Evolutionary conservation across 2,113 vertebrate genomes (phyloP).

Genomic region (Cebus imitator): DNA sequence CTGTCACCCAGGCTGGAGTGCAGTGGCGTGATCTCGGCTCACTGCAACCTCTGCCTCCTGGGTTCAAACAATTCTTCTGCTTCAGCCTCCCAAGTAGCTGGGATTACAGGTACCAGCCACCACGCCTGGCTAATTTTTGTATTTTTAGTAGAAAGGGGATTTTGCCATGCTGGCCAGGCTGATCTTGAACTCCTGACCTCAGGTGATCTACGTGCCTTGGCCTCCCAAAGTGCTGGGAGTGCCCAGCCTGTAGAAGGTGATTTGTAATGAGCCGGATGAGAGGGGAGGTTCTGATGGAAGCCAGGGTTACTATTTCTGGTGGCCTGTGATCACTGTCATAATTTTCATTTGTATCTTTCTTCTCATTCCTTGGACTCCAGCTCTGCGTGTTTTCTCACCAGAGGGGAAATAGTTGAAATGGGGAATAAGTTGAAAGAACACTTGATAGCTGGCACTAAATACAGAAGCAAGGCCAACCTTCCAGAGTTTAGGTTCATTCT

Average conservation of each 20-base stretch:
- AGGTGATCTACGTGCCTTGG: too few species aligned
- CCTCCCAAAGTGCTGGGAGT: too few species aligned
- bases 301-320: background rate
- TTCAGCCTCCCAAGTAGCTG: too few species aligned
- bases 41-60: too few species aligned
- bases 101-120: too few species aligned
- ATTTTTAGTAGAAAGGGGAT: too few species aligned
- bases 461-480: background rate
- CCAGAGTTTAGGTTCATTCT: background rate
- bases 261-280: background rate
- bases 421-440: background rate
- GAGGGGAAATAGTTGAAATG: background rate
- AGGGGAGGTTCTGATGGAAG: background rate
- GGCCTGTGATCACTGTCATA: background rate
- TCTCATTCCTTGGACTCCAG: background rate
- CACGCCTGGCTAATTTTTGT: too few species aligned
- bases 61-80: too few species aligned
- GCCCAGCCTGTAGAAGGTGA: background rate
- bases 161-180: too few species aligned
- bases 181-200: too few species aligned
- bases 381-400: accelerated
- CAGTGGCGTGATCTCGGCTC: too few species aligned
- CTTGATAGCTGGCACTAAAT: background rate
- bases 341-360: background rate
- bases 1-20: too few species aligned